Evolutionary conservation across 2,797 vertebrate species (phyloP).

Genomic region (Pipistrellus pipistrellus): DNA sequence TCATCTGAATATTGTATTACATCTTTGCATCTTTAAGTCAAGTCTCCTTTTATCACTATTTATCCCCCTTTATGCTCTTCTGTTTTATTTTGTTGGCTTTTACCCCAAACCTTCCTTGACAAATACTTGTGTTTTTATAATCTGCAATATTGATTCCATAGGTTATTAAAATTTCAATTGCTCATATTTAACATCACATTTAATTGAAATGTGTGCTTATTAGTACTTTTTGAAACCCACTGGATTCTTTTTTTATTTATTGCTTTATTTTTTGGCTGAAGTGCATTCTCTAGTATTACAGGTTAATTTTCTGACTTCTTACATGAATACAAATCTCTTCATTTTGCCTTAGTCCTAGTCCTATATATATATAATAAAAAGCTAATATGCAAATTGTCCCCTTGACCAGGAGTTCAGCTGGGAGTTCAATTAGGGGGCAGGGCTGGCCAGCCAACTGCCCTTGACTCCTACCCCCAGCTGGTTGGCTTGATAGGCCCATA

Average conservation of each 20-base stretch:
- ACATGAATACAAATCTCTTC: neutral
- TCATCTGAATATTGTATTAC: neutral
- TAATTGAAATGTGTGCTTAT: neutral
- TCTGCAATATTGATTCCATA: neutral
- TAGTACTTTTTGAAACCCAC: neutral
- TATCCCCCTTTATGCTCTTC: neutral
- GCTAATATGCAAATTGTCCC: too few species aligned
- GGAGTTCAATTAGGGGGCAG: too few species aligned
- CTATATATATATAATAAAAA: too few species aligned
- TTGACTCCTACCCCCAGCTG: too few species aligned
- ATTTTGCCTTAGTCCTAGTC: neutral
- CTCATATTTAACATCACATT: neutral
- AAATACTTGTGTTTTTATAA: neutral
- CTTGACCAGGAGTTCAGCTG: too few species aligned
- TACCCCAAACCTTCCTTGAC: neutral
- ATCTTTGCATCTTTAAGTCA: neutral
- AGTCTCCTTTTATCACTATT: neutral
- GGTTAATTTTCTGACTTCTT: neutral
- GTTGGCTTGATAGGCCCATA: too few species aligned
- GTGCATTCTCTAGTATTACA: neutral
- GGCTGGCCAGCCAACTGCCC: too few species aligned
- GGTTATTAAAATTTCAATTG: neutral
- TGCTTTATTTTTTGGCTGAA: neutral
- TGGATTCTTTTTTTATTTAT: neutral
- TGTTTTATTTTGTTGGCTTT: slow-evolving; percentile 17